Percentiles rank a stretch among this genome's conserved stretches.
phyloP scores from a whole-genome alignment of 2,797 vertebrate genomes.

The Silurus lanzhouensis region DNA sequence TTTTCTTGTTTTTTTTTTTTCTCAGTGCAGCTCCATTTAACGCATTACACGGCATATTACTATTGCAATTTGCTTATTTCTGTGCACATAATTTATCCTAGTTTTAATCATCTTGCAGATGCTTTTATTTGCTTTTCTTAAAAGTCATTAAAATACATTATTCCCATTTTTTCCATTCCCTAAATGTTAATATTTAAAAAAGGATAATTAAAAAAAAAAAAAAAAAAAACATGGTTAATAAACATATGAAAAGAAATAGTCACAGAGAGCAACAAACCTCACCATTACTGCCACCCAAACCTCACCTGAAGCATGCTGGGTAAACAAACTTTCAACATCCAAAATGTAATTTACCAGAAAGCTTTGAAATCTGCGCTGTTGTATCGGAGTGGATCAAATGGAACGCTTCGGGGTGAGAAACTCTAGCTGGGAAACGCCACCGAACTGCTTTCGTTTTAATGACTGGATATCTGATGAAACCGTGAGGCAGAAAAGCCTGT shows the following conservation, averaged over 20 bases:
- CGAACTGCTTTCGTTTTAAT: slow-evolving; percentile 2
- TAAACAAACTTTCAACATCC: neutral
- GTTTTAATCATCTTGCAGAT: neutral
- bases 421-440: neutral
- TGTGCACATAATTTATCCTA: neutral
- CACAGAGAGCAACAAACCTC: neutral
- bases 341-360: neutral
- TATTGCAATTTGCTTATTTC: neutral
- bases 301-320: neutral
- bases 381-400: neutral
- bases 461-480: slow-evolving; percentile 4
- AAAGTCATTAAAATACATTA: neutral
- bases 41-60: too few species aligned
- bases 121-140: neutral
- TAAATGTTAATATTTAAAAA: too few species aligned
- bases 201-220: neutral
- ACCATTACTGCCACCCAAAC: neutral
- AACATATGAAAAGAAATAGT: neutral
- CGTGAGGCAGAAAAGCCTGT: neutral
- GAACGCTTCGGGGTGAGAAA: neutral
- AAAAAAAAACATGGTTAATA: neutral
- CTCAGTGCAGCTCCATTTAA: neutral
- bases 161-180: too few species aligned
- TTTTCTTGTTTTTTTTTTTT: neutral
- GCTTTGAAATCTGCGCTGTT: neutral